Base-by-base conservation (phyloP, 92 coral and sea anemone species). In the Pocillopora meandrina region DNA sequence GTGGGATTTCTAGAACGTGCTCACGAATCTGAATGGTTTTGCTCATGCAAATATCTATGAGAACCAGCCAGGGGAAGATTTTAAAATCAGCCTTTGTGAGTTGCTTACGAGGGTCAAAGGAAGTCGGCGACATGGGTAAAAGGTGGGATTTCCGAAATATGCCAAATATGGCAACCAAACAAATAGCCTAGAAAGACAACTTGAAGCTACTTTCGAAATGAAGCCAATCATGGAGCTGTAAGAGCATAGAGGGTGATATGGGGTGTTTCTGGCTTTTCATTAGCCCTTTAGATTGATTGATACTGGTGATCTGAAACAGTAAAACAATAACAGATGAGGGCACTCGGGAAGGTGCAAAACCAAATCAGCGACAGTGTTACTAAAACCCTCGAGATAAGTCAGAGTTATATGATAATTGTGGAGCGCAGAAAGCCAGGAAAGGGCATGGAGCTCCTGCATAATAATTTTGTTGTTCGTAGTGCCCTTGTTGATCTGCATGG, bases 1-100 rank as follows among this genome's bases (percentile, higher is more conserved):
- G 67, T 47, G 87, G 82, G 47, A 84, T 84, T 14, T 76, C 82
- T 57, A 26, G 26, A 26, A 75, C 82, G 67, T 69, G 6, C 65
- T 75, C 82, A 57, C 82, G 81, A 67, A 84, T 75, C 34, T 87
- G 90, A 26, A 87, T 81, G 17, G 90, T 87, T 66, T 87, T 87
- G 75, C 90, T 82, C 90, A 87, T 82, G 21, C 82, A 77, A 56
- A 87, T 82, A 11, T 59, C 58, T 1, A 88, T 20, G 6, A 76
- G 72, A 20, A 70, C 64, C 85, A 88, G 85, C 85, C 26, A 88
- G 11, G 21, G 35, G 52, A 47, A 65, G 18, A 87, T 33, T 26
- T 81, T 73, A 69, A 80, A 80, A 67, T 87, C 90, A 10, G 73
- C 85, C 49, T 72, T 87, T 5, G 90, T 87, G 19, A 84, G 68